Conservation (phyloP, 2,888 invertebrate species). For the Deladenus siricidicola region DNA sequence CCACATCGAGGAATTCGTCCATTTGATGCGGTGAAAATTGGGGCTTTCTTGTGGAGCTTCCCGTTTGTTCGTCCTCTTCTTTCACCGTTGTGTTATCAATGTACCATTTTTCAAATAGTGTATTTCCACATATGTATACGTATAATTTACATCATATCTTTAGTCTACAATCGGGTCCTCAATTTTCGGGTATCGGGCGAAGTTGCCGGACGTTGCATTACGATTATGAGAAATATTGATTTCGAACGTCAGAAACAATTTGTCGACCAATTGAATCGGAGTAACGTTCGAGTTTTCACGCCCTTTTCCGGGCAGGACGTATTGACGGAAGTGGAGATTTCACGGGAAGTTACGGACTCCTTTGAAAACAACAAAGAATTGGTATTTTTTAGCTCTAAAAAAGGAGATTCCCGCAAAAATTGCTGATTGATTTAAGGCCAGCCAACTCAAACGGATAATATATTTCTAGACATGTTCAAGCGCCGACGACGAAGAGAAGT, state of each 20-base stretch:
- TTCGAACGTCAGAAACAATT: conserved; percentile 16
- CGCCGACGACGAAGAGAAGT: conserved; percentile 21
- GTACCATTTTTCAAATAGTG: conserved; percentile 3
- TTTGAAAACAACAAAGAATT: conserved; percentile 4
- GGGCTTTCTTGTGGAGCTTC: conserved; percentile 7
- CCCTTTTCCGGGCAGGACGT: conserved; percentile 24
- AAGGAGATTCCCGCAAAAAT: too few species aligned
- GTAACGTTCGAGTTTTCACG: conserved; percentile 12
- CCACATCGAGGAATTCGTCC: conserved; percentile 20
- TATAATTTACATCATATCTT: background rate
- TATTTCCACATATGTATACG: too few species aligned
- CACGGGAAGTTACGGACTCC: conserved; percentile 6
- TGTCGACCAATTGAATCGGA: conserved; percentile 18
- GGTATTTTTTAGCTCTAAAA: conserved; percentile 2
- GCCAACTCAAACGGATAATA: background rate
- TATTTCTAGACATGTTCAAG: conserved; percentile 13
- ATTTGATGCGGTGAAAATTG: background rate
- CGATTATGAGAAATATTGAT: conserved; percentile 17
- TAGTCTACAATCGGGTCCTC: conserved; percentile 19
- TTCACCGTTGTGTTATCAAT: conserved; percentile 4
- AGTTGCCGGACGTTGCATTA: conserved; percentile 17
- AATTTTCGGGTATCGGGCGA: conserved; percentile 8
- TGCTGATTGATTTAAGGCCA: too few species aligned
- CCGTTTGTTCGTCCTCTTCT: conserved; percentile 6
- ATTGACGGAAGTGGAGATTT: conserved; percentile 24